Base-by-base conservation (phyloP, 2,797 vertebrate genomes). In the Amblyopsis hoosieri region DNA sequence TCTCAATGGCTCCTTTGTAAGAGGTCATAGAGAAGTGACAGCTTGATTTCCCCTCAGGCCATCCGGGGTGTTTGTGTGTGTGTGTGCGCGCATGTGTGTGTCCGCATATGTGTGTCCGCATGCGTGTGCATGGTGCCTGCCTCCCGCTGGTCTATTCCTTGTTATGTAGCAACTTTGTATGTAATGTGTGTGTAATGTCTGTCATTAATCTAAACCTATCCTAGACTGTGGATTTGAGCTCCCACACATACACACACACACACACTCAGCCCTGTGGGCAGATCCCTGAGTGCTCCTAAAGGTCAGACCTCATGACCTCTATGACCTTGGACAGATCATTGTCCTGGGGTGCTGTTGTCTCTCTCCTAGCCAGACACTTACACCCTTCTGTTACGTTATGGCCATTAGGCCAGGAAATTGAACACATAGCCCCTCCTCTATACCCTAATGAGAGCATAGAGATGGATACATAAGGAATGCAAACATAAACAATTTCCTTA, bases 1-100 rank as follows among this genome's bases (percentile, higher is more conserved):
- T 75, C 83, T 91, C 83, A 92, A 88, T 89, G 85, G 73, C 68
- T 67, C 85, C 89, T 87, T 91, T 93, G 90, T 91, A 78, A 60
- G 71, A 76, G 79, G 76, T 86, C 79, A 84, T 77, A 79, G 83
- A 85, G 81, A 90, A 81, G 83, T 72, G 72, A 88, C 86, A 83
- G 80, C 89, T 83, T 85, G 70, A 79, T 86, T 85, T 86, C 79
- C 83, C 85, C 84, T 82, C 62, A 67, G 83, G 84, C 80, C 77
- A 77, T 78, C 51, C 55, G 1, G 68, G 75, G 72, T 60, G 75
- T 13, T 64, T 10, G 75, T 62, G 73, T 50, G 67, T 31, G 57
- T 50, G 58, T 17, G 23, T 60, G 60, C 17, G 55, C 17, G 55
- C 10, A 37, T 45, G 55, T 42, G 56, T 57, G 56, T 46, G 56